Evolutionary conservation across 2,888 invertebrate species (phyloP).

Genomic region (Latheticus oryzae): DNA sequence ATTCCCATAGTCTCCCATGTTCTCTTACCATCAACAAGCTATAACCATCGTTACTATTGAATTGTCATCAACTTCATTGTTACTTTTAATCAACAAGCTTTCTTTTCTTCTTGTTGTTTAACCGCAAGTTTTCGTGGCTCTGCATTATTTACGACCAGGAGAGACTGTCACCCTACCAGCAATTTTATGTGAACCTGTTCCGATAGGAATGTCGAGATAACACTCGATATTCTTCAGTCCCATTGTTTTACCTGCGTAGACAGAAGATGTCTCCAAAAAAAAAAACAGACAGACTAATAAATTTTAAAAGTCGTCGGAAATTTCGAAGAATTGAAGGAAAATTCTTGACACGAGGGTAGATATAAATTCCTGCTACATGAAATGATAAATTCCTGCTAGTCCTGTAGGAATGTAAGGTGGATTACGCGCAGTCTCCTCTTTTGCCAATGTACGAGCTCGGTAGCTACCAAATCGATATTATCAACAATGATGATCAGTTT

Average conservation of each 20-base stretch:
- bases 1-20: background rate
- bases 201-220: slow-evolving; percentile 65
- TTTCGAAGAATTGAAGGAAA: slow-evolving; percentile 13
- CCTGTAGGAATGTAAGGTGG: slow-evolving; percentile 20
- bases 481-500: slow-evolving; percentile 46
- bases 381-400: slow-evolving; percentile 23
- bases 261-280: slow-evolving; percentile 20
- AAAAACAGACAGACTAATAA: slow-evolving; percentile 15
- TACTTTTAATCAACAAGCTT: background rate
- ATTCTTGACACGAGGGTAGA: no score
- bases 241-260: slow-evolving; percentile 60
- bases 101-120: background rate
- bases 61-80: background rate
- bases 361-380: no score
- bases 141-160: slow-evolving; percentile 57
- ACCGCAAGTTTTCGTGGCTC: no score
- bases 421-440: slow-evolving; percentile 37
- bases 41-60: slow-evolving; percentile 1
- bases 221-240: slow-evolving; percentile 61
- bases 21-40: background rate
- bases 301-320: no score
- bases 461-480: slow-evolving; percentile 51
- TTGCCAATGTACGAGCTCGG: slow-evolving; percentile 41
- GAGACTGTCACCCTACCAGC: slow-evolving; percentile 63
- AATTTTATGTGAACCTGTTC: slow-evolving; percentile 64